Conservation (phyloP, 1,140 invertebrate species). For the Caerostris extrusa region DNA sequence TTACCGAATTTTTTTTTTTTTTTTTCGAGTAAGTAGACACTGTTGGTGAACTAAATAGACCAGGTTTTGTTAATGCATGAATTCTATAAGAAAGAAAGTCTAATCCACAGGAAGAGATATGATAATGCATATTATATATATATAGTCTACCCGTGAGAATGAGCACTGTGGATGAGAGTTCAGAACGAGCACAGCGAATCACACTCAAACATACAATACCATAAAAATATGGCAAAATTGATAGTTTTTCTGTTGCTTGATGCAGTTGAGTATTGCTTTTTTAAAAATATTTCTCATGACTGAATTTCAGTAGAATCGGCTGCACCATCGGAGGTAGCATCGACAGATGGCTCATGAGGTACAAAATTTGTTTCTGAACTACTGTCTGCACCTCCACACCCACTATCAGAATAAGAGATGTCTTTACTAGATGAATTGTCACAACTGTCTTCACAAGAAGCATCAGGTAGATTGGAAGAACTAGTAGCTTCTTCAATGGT, state of each 20-base stretch:
- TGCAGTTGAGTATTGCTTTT: neutral
- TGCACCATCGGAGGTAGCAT: slow-evolving; percentile 25
- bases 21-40: slow-evolving; percentile 48
- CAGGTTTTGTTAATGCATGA: slow-evolving; percentile 7
- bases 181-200: neutral
- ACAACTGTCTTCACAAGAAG: slow-evolving; percentile 15
- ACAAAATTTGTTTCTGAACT: slow-evolving; percentile 70
- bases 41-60: slow-evolving; percentile 8
- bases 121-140: slow-evolving; percentile 50
- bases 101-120: slow-evolving; percentile 68
- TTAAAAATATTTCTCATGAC: slow-evolving; percentile 47
- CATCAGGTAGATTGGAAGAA: slow-evolving; percentile 57
- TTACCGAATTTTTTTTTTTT: too few species aligned
- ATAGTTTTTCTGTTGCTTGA: neutral
- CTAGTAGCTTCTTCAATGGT: slow-evolving; percentile 67
- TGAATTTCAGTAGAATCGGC: slow-evolving; percentile 73
- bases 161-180: slow-evolving; percentile 35
- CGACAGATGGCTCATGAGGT: slow-evolving; percentile 10
- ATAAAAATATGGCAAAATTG: slow-evolving; percentile 64
- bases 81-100: slow-evolving; percentile 51
- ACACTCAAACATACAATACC: slow-evolving; percentile 58
- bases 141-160: slow-evolving; percentile 59
- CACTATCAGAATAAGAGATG: neutral
- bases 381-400: slow-evolving; percentile 53
- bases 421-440: neutral